Evolutionary conservation across 2,113 vertebrate species (phyloP), one percentile per base, ranked within the genome.

Genomic region (Prolemur simus): DNA sequence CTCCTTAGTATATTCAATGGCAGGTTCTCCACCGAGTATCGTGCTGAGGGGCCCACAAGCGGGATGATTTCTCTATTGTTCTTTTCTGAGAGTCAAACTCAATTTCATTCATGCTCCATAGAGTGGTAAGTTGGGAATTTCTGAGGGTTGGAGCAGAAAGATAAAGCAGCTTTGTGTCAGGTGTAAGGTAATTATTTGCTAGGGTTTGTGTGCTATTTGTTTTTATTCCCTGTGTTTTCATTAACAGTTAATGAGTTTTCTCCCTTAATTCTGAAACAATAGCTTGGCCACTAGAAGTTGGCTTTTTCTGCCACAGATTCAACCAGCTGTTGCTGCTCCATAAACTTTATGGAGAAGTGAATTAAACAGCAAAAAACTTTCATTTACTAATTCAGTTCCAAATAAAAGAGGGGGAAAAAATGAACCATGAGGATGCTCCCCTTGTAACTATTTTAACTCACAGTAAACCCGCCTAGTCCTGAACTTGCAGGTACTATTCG

Each of bases 141-240:
- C 97, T 66, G 94, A 29, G 87, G 94, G 45, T 96, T 96, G 81
- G 94, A 97, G 88, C 64, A 80, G 96, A 97, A 97, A 98, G 98
- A 82, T 34, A 87, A 94, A 97, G 96, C 96, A 97, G 98, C 96
- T 95, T 95, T 95, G 80, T 78, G 83, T 98, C 97, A 97, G 98
- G 98, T 97, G 96, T 86, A 68, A 95, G 95, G 95, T 96, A 97
- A 98, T 98, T 98, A 98, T 98, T 98, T 98, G 91, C 97, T 47
- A 92, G 96, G 80, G 78, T 96, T 98, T 98, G 98, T 98, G 95
- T 98, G 98, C 98, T 97, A 92, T 98, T 98, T 98, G 97, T 96
- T 98, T 98, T 98, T 98, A 98, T 98, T 98, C 98, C 98, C 98
- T 93, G 92, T 84, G 96, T 98, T 98, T 98, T 98, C 98, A 98